Conservation (phyloP, 1,140 invertebrate genomes). For the Heliothis virescens region DNA sequence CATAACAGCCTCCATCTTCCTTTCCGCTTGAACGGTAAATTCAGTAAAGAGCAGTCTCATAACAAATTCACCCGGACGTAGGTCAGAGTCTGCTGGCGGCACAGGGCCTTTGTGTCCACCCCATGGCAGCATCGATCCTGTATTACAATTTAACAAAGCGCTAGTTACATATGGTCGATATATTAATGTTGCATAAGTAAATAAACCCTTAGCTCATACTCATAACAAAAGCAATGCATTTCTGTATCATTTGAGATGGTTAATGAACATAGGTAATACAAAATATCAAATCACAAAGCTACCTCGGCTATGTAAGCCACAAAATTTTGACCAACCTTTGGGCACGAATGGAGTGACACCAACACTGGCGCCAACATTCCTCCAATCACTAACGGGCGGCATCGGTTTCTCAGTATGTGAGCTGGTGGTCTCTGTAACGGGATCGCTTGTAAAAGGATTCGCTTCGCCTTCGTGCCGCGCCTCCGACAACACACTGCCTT, state of each 20-base stretch:
- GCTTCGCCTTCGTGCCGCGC: constrained; percentile 63
- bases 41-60: constrained; percentile 97
- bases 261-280: no score
- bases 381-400: constrained; percentile 60
- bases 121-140: constrained; percentile 91
- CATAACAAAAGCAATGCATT: not conserved
- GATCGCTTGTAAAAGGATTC: constrained; percentile 45
- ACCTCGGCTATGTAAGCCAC: no score
- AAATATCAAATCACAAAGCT: no score
- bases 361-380: constrained; percentile 58
- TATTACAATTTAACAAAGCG: not conserved
- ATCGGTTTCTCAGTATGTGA: constrained; percentile 62
- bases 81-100: constrained; percentile 88
- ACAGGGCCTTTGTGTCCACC: constrained; percentile 91
- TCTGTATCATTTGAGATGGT: no score
- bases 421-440: constrained; percentile 50
- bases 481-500: constrained; percentile 74
- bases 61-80: constrained; percentile 96
- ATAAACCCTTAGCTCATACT: not conserved
- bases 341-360: constrained; percentile 35
- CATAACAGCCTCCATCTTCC: constrained; percentile 98
- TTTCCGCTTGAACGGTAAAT: constrained; percentile 96
- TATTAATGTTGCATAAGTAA: no score
- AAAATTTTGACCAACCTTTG: no score
- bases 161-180: not conserved